These are phyloP conservation scores for Myathropa florea DNA, from an alignment of 2,888 invertebrate species.

Conservation along the genomic window DNA sequence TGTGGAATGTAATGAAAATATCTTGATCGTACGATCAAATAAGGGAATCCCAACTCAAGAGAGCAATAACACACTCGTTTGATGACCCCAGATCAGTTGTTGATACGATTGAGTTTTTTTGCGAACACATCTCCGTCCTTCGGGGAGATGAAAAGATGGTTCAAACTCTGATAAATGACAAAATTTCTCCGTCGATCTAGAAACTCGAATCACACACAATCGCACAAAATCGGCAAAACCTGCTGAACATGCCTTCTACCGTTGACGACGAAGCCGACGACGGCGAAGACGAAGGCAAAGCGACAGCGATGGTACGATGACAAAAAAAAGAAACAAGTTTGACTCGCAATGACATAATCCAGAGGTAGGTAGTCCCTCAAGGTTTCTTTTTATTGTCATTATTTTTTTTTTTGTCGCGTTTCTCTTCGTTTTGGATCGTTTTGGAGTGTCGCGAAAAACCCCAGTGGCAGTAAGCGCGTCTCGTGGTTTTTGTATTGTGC, in stretches of 20 bases:
- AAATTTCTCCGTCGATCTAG: slow-evolving; percentile 46
- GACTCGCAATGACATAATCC: slow-evolving; percentile 59
- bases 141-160: background rate
- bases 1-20: slow-evolving; percentile 4
- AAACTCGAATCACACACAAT: slow-evolving; percentile 16
- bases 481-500: slow-evolving; percentile 10
- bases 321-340: slow-evolving; percentile 44
- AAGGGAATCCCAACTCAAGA: slow-evolving; percentile 24
- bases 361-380: slow-evolving; percentile 66
- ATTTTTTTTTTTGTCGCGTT: slow-evolving; percentile 8
- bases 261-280: slow-evolving; percentile 1
- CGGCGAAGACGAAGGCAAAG: background rate
- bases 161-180: background rate
- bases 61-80: slow-evolving; percentile 58
- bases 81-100: slow-evolving; percentile 45
- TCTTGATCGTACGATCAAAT: background rate
- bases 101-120: background rate
- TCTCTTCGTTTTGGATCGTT: background rate
- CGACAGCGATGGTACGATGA: background rate
- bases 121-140: background rate
- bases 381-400: slow-evolving; percentile 47
- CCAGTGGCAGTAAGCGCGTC: slow-evolving; percentile 33
- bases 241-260: slow-evolving; percentile 24
- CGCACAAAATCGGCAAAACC: slow-evolving; percentile 28
- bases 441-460: slow-evolving; percentile 54